Evolutionary conservation across 1,140 invertebrate genomes (phyloP).

Genomic region (Oncopodura yosiiana): DNA sequence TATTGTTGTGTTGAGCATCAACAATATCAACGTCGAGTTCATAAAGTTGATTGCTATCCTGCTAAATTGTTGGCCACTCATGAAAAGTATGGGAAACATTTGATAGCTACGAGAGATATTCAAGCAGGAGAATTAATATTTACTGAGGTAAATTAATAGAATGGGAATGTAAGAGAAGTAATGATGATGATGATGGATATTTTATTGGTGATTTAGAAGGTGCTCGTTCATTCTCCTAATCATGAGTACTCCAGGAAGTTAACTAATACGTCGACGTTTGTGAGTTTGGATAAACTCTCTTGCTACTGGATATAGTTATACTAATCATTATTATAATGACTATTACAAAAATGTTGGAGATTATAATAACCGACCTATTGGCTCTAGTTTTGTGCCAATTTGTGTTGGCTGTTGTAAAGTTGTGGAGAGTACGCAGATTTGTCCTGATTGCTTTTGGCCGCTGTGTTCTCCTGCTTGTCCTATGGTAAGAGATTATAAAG

Average conservation of each 20-base stretch:
- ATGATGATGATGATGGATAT: no score
- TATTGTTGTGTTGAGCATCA: constrained; percentile 5
- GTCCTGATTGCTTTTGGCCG: not conserved
- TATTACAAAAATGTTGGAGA: no score
- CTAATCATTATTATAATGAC: no score
- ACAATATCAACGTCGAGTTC: not conserved
- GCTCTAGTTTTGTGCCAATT: not conserved
- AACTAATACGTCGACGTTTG: no score
- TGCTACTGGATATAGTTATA: no score
- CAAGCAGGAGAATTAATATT: constrained; percentile 1
- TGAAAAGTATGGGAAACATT: not conserved
- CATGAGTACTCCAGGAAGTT: no score
- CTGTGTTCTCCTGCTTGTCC: not conserved
- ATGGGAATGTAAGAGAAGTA: no score
- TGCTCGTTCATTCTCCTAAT: not conserved
- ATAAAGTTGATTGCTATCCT: constrained; percentile 5
- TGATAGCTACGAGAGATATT: constrained; percentile 3
- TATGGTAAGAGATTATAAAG: constrained; percentile 1
- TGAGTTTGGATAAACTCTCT: no score
- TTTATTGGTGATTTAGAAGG: no score
- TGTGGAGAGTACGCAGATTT: not conserved
- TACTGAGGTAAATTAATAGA: no score
- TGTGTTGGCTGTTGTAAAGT: constrained; percentile 4
- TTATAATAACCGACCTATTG: no score
- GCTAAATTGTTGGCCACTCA: not conserved